phyloP scores from a whole-genome alignment of 2,888 invertebrate genomes.

The Lasioglossum oenotherae region DNA sequence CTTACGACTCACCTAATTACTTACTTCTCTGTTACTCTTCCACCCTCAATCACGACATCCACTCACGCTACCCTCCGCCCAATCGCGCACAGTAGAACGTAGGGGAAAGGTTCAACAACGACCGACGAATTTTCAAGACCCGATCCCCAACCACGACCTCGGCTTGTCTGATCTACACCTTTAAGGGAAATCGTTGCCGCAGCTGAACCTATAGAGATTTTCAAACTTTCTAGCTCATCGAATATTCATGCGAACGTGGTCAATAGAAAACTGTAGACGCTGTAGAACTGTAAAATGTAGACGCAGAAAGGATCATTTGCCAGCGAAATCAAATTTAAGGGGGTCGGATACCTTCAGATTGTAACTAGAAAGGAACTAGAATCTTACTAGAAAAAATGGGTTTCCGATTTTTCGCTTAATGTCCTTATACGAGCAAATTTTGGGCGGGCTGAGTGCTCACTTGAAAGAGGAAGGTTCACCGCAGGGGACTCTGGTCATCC shows the following conservation, averaged over 20 bases:
- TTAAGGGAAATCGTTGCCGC: not conserved
- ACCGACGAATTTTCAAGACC: not conserved
- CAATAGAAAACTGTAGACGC: not conserved
- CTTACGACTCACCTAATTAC: conserved; percentile 1
- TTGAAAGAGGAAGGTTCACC: too few relatives aligned
- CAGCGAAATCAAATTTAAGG: too few relatives aligned
- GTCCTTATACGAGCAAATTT: too few relatives aligned
- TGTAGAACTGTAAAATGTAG: not conserved
- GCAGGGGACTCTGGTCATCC: too few relatives aligned
- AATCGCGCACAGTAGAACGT: conserved; percentile 33
- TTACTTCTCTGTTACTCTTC: conserved; percentile 11
- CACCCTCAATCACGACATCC: conserved; percentile 17
- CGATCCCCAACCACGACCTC: not conserved
- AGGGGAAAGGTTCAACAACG: not conserved
- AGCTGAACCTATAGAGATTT: not conserved
- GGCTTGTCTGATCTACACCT: not conserved
- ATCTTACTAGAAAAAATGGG: too few relatives aligned
- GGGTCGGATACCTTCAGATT: too few relatives aligned
- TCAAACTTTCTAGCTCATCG: not conserved
- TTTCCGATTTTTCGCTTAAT: too few relatives aligned
- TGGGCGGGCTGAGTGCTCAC: too few relatives aligned
- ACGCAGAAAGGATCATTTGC: not conserved
- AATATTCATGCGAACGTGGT: conserved; percentile 2
- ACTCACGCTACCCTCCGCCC: not conserved
- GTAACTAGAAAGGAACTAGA: too few relatives aligned